Conservation (phyloP, 2,113 vertebrate genomes). For the Hiodon tergisus region DNA sequence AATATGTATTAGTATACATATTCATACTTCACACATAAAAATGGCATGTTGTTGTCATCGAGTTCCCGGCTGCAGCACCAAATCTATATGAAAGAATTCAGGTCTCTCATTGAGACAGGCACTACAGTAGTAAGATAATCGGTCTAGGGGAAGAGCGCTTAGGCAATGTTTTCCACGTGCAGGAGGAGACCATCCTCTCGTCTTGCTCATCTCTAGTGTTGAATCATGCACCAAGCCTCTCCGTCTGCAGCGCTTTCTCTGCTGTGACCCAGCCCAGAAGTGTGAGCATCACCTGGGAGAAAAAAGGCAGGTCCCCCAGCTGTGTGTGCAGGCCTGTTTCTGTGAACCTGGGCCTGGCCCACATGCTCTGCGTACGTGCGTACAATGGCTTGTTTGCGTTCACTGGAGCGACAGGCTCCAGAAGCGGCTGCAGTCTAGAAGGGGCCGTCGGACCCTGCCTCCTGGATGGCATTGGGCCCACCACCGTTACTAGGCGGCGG, state of each 20-base stretch:
- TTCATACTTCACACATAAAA: background rate
- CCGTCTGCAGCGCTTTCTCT: background rate
- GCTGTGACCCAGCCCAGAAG: background rate
- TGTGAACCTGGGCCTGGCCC: background rate
- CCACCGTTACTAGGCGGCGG: slow-evolving; percentile 34
- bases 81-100: background rate
- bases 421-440: too few species aligned
- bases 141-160: background rate
- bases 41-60: background rate
- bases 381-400: too few species aligned
- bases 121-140: slow-evolving; percentile 3
- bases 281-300: background rate
- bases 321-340: background rate
- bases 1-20: background rate
- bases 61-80: background rate
- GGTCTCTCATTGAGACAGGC: background rate
- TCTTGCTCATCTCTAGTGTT: slow-evolving; percentile 5
- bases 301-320: background rate
- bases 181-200: background rate
- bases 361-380: too few species aligned
- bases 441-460: slow-evolving; percentile 41
- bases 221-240: slow-evolving; percentile 5
- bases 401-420: too few species aligned
- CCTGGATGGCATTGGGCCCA: slow-evolving; percentile 41
- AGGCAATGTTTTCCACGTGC: too few species aligned